A percentile compares a stretch with the other conserved stretches of the same genome.
Conservation (phyloP, 2,113 vertebrate genomes). For the Miniopterus natalensis region DNA sequence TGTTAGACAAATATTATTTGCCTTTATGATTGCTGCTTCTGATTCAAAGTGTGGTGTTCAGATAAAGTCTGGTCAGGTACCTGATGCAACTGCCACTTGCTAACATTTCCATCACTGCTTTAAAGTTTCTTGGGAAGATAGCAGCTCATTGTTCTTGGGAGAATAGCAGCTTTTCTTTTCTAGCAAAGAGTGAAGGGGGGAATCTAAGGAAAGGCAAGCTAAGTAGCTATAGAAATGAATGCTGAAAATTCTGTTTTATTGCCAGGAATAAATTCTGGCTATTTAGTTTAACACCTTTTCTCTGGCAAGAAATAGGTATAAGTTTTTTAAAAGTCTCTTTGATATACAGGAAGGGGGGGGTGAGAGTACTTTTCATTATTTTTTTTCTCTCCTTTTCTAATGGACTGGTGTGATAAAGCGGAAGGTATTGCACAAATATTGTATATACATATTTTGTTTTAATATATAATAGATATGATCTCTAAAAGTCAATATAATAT, state of each 20-base stretch:
- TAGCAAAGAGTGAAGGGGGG: background rate
- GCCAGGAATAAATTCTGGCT: background rate
- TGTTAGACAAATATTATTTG: constrained; percentile 2
- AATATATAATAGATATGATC: background rate
- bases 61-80: background rate
- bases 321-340: background rate
- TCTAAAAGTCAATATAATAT: background rate
- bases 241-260: background rate
- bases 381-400: background rate
- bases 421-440: background rate
- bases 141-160: background rate
- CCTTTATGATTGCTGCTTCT: background rate
- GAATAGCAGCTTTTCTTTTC: background rate
- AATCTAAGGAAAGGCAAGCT: background rate
- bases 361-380: background rate
- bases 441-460: background rate
- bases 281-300: background rate
- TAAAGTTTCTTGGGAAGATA: background rate
- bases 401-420: background rate
- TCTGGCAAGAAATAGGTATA: background rate
- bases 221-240: background rate
- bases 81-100: background rate
- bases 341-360: background rate
- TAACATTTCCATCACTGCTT: background rate
- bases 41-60: background rate